Percentiles rank a stretch among this genome's conserved stretches.
Evolutionary conservation across 2,797 vertebrate genomes (phyloP).

Genomic region (Cynodonichthys magdalenae): DNA sequence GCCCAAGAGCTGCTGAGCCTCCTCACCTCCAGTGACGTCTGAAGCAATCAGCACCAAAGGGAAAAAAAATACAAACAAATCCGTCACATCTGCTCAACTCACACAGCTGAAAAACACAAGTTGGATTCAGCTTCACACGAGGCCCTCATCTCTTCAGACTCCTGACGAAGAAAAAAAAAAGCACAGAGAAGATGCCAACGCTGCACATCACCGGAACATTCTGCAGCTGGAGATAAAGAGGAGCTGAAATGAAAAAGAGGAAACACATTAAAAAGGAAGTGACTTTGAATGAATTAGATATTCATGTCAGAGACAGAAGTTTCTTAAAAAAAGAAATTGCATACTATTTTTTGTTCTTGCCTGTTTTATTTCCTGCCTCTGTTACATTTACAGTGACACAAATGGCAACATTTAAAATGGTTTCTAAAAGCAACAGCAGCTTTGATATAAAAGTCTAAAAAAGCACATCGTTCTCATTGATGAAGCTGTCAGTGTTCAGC

Average conservation of each 20-base stretch:
- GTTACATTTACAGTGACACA: neutral
- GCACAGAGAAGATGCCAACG: conserved; percentile 53
- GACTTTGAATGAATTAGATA: conserved; percentile 16
- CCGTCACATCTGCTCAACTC: conserved; percentile 24
- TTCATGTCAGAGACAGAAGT: neutral
- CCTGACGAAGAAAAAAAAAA: neutral
- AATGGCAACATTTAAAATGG: neutral
- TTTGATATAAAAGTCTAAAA: neutral
- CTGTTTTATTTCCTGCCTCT: too few species aligned
- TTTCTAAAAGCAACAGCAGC: neutral
- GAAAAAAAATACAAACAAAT: neutral
- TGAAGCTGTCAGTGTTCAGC: neutral
- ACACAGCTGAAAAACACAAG: conserved; percentile 14
- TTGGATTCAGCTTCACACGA: conserved; percentile 9
- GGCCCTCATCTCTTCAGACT: conserved; percentile 22
- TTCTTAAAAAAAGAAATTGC: too few species aligned
- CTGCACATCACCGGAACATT: conserved; percentile 25
- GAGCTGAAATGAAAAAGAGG: conserved; percentile 50
- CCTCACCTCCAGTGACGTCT: conserved; percentile 19
- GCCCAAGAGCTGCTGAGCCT: conserved; percentile 57
- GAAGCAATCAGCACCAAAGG: conserved; percentile 13
- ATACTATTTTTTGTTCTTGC: too few species aligned
- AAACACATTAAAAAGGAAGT: conserved; percentile 53
- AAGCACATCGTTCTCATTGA: neutral
- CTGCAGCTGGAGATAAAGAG: conserved; percentile 32